Evolutionary conservation across 2,113 vertebrate genomes (phyloP).

Genomic region (Saccopteryx bilineata): DNA sequence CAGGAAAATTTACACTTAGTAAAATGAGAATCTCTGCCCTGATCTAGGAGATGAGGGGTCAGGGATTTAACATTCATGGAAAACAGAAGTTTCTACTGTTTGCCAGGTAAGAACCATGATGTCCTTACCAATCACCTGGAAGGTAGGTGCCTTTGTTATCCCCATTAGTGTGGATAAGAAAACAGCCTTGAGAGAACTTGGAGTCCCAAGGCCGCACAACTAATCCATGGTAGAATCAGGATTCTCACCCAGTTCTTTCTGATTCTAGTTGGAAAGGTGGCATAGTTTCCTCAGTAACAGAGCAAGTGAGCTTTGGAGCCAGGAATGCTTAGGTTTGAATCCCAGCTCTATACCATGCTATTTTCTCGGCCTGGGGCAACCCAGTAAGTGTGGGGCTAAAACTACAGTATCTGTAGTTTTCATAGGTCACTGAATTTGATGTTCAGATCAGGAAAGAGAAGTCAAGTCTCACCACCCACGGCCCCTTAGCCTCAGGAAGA

Average conservation of each 20-base stretch:
- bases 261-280: neutral
- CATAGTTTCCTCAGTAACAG: neutral
- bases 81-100: neutral
- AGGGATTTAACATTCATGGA: neutral
- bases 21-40: neutral
- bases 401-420: neutral
- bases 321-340: neutral
- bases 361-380: neutral
- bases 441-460: constrained; percentile 10
- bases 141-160: neutral
- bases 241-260: neutral
- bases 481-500: neutral
- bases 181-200: neutral
- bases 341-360: neutral
- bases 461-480: neutral
- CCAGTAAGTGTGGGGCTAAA: neutral
- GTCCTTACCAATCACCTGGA: neutral
- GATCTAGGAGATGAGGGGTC: neutral
- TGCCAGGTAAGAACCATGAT: neutral
- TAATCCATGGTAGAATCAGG: neutral
- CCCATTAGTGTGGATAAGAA: neutral
- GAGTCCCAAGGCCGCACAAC: too few relatives aligned
- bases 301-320: neutral
- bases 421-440: neutral
- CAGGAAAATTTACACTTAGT: neutral